Evolutionary conservation across 2,888 invertebrate species (phyloP), one percentile per base, ranked within the genome.

Genomic region (Chamaedrilus cognettii): DNA sequence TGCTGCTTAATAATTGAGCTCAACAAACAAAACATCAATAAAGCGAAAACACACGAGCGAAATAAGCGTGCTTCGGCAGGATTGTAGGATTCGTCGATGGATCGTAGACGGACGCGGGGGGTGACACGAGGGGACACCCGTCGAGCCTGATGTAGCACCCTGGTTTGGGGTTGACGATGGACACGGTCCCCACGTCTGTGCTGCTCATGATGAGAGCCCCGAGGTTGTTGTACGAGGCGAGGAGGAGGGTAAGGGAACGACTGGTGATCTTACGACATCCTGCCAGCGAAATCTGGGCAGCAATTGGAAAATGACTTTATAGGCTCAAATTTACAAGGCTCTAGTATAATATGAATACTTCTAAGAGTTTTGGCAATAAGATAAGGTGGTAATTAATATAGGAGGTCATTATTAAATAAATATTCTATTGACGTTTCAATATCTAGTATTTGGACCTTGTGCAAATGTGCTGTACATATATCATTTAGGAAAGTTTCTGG

Each of bases 111-210:
- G 1, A 7, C 51, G 30, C 19, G 31, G 62, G 62, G 32, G 62
- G 62, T 28, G 62, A 51, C 23, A 62, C 26, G 32, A 62, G 11
- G 0, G 62, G 62, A 62, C 62, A 62, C 7, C 62, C 62, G 2
- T 51, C 62, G 11, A 62, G 5, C 4, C 33, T 33, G 30, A 60
- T 19, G 34, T 33, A 60, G n/a, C 60, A 60, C 3, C 30, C 11
- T 23, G 26, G 4, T 3, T 34, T 30, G 1, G 35, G 15, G 28
- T 33, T 26, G 15, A 7, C 42, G 11, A 42, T 42, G 11, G 19
- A 11, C 42, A 42, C 42, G 11, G 42, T 15, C 11, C 42, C 42
- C 19, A 42, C 42, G 19, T 42, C 42, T 15, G 11, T 15, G 42
- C 42, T 42, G 19, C 42, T 42, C 42, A 42, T 42, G 11, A 42